Percentiles rank a stretch among this genome's conserved stretches.
phyloP scores from a whole-genome alignment of 2,888 invertebrate genomes.

The Luperina testacea region DNA sequence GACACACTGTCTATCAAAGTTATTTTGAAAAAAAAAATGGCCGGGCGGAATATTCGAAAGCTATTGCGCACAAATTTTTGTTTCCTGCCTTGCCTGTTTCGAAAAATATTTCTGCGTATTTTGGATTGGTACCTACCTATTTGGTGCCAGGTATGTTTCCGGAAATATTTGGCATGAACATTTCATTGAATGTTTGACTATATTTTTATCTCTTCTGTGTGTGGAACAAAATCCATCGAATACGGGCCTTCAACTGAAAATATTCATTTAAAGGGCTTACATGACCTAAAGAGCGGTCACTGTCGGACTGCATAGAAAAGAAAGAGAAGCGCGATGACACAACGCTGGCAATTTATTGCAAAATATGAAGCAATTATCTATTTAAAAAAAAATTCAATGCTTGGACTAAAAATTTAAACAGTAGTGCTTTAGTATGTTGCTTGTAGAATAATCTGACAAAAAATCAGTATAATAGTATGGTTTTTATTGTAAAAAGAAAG shows the following conservation, averaged over 20 bases:
- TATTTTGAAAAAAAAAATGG: neutral
- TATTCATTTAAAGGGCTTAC: neutral
- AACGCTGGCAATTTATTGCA: too few species aligned
- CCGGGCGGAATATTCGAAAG: conserved; percentile 1
- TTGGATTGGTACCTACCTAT: neutral
- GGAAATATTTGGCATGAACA: neutral
- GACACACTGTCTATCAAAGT: conserved; percentile 10
- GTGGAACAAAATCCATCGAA: neutral
- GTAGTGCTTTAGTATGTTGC: too few species aligned
- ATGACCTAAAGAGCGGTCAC: too few species aligned
- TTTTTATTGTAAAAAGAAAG: too few species aligned
- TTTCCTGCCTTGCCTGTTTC: neutral
- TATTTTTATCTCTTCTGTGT: neutral
- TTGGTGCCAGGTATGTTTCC: neutral
- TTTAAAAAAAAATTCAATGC: too few species aligned
- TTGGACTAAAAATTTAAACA: too few species aligned
- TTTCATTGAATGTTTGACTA: neutral
- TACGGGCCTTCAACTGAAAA: neutral
- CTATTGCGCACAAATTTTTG: neutral
- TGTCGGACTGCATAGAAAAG: too few species aligned
- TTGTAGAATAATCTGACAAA: too few species aligned
- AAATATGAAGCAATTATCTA: too few species aligned
- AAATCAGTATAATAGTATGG: too few species aligned
- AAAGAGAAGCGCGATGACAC: too few species aligned
- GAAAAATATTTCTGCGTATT: neutral